Evolutionary conservation across 1,140 invertebrate species (phyloP).

Genomic region (Lanistes nyassanus): DNA sequence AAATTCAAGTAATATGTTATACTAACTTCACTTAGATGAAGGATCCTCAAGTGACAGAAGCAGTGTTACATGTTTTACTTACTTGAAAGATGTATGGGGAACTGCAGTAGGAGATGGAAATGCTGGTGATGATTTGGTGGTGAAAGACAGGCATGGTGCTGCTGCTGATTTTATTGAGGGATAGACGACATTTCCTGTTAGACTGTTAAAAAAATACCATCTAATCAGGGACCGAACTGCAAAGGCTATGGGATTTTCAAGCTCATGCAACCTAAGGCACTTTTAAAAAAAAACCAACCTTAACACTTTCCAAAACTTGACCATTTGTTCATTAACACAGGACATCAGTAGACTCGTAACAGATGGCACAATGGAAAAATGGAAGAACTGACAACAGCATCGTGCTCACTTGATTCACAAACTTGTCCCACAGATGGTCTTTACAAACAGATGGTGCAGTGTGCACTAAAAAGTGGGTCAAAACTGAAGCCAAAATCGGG

Average conservation of each 20-base stretch:
- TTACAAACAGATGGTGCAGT: no score
- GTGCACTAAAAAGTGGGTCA: no score
- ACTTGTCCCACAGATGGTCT: no score
- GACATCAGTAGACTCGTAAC: not conserved
- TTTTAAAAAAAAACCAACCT: not conserved
- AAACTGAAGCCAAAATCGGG: no score
- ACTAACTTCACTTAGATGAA: no score
- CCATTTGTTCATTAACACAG: not conserved
- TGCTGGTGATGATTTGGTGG: not conserved
- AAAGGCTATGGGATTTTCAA: not conserved
- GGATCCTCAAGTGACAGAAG: no score
- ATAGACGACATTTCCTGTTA: slow-evolving; percentile 13
- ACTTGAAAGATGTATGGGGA: not conserved
- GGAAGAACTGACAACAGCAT: no score
- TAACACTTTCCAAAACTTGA: not conserved
- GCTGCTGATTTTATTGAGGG: not conserved
- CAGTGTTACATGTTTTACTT: not conserved
- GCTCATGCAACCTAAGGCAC: not conserved
- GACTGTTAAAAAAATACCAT: not conserved
- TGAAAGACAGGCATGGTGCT: not conserved
- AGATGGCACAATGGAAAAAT: not conserved
- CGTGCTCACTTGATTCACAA: no score
- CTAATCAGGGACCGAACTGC: not conserved
- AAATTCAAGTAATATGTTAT: no score
- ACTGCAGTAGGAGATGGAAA: not conserved